These are phyloP conservation scores for Scomber colias DNA, from an alignment of 2,113 vertebrate genomes.

Conservation along the genomic window DNA sequence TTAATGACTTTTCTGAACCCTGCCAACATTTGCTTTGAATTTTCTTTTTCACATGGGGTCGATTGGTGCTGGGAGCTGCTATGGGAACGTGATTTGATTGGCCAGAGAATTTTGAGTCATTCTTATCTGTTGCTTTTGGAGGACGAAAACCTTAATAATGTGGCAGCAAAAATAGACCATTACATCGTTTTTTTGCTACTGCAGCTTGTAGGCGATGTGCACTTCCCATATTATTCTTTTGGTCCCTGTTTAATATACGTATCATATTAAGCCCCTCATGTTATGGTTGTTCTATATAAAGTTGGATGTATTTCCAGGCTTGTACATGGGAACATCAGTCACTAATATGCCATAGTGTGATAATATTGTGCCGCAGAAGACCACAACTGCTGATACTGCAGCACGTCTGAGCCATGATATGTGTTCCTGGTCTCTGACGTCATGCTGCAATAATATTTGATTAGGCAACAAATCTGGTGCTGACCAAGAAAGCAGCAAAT, in stretches of 20 bases:
- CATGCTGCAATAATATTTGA: conserved; percentile 71
- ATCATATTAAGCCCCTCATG: conserved; percentile 21
- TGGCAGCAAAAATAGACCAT: conserved; percentile 36
- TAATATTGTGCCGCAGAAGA: conserved; percentile 40
- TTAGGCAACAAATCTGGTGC: conserved; percentile 32
- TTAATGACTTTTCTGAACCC: conserved; percentile 9
- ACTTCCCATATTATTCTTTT: conserved; percentile 1
- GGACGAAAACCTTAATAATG: conserved; percentile 43
- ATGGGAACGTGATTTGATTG: conserved; percentile 53
- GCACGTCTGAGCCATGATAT: conserved; percentile 49
- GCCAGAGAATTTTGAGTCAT: conserved; percentile 33
- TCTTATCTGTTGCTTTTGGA: conserved; percentile 52
- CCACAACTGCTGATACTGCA: conserved; percentile 55
- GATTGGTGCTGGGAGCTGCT: conserved; percentile 8
- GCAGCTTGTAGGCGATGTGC: conserved; percentile 2
- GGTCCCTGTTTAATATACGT: background rate
- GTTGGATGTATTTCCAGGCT: conserved; percentile 14
- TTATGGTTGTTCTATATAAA: conserved; percentile 33
- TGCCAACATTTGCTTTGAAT: conserved; percentile 11
- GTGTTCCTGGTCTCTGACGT: conserved; percentile 45
- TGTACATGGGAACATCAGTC: conserved; percentile 54
- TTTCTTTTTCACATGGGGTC: background rate
- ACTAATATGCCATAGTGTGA: conserved; percentile 30
- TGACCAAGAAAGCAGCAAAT: conserved; percentile 7
- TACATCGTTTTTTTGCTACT: conserved; percentile 39